Percentiles rank a stretch among this genome's conserved stretches.
Evolutionary conservation across 2,797 vertebrate species (phyloP).

Genomic region (Sebastes alutus): DNA sequence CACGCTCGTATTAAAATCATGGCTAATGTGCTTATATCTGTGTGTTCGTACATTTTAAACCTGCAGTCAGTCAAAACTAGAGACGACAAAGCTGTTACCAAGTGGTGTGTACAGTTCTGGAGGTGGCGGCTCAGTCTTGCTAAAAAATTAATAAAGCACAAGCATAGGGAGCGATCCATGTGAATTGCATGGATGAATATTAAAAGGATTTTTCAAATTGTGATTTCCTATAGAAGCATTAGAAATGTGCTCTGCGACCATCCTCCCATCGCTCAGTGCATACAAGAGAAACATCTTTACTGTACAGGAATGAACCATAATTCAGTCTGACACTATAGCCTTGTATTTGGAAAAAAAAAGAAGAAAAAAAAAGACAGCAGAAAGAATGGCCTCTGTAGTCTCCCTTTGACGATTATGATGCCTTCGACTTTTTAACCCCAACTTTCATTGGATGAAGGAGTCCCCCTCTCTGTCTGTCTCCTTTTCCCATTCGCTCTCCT

Average conservation of each 20-base stretch:
- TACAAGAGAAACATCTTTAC: slow-evolving; percentile 30
- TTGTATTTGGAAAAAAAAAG: slow-evolving; percentile 36
- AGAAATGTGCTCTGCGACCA: slow-evolving; percentile 10
- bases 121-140: not conserved
- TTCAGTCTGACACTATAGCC: slow-evolving; percentile 51
- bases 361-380: slow-evolving; percentile 38
- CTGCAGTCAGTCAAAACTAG: slow-evolving; percentile 17
- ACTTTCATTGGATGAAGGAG: slow-evolving; percentile 60
- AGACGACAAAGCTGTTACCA: slow-evolving; percentile 14
- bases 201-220: slow-evolving; percentile 61
- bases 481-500: slow-evolving; percentile 51
- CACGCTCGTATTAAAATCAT: slow-evolving; percentile 37
- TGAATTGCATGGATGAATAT: slow-evolving; percentile 44
- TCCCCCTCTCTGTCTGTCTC: slow-evolving; percentile 28
- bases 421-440: slow-evolving; percentile 76
- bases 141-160: slow-evolving; percentile 11
- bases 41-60: slow-evolving; percentile 28
- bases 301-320: slow-evolving; percentile 42
- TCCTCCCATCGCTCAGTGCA: slow-evolving; percentile 1
- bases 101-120: not conserved
- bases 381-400: slow-evolving; percentile 62
- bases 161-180: not conserved
- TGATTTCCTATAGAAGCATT: slow-evolving; percentile 22
- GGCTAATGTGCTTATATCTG: slow-evolving; percentile 31
- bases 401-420: slow-evolving; percentile 71